Percentiles rank a stretch among this genome's conserved stretches.
These are phyloP conservation scores for Odontesthes bonariensis DNA, from an alignment of 2,113 vertebrate genomes.

Conservation along the genomic window DNA sequence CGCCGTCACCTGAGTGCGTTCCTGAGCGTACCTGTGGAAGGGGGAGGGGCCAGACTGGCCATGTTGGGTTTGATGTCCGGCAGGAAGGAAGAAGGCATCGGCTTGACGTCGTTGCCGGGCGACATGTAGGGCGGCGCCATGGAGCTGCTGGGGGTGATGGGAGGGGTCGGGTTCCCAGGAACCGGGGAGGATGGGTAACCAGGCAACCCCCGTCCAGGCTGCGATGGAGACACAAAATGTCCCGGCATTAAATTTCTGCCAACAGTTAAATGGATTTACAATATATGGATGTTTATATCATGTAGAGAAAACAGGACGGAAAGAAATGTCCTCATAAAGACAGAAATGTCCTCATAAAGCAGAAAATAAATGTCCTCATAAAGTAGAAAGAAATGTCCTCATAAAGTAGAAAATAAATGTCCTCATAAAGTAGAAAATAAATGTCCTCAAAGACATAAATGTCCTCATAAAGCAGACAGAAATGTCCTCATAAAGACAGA, in stretches of 20 bases:
- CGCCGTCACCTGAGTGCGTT: no score
- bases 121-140: slow-evolving; percentile 86
- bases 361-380: no score
- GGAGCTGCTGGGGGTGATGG: slow-evolving; percentile 88
- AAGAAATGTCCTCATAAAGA: no score
- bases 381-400: no score
- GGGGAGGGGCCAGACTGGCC: slow-evolving; percentile 81
- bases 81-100: slow-evolving; percentile 83
- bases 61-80: slow-evolving; percentile 90
- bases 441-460: no score
- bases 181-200: slow-evolving; percentile 92
- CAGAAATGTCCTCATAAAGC: no score
- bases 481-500: no score
- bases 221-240: background rate
- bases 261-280: background rate
- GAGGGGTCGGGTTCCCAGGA: slow-evolving; percentile 91
- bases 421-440: no score
- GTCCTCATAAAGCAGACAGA: no score
- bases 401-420: no score
- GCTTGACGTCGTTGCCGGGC: slow-evolving; percentile 89
- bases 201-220: slow-evolving; percentile 88
- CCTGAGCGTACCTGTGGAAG: slow-evolving; percentile 58
- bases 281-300: no score
- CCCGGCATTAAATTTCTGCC: background rate
- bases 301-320: no score